Conservation (phyloP, 1,140 invertebrate species). For the Macrobrachium nipponense region DNA sequence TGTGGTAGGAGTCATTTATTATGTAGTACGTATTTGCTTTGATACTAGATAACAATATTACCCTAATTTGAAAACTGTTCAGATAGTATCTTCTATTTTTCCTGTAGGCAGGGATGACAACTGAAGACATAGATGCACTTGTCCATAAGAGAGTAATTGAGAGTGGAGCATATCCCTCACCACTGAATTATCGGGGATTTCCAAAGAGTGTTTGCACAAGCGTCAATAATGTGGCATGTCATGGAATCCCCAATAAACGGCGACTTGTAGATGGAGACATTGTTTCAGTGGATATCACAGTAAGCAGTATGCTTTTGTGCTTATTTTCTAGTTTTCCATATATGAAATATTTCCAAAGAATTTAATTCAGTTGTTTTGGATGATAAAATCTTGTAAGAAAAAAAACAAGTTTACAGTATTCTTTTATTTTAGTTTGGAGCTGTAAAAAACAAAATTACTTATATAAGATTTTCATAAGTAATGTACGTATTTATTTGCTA, state of each 20-base stretch:
- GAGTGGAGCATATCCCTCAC: constrained; percentile 88
- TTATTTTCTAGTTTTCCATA: background rate
- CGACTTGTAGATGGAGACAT: constrained; percentile 87
- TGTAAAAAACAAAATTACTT: too few species aligned
- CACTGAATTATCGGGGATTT: constrained; percentile 86
- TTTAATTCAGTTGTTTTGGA: background rate
- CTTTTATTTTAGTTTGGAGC: too few species aligned
- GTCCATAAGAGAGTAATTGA: constrained; percentile 79
- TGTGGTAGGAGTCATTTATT: too few species aligned
- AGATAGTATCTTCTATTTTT: constrained; percentile 15
- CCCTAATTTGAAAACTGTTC: constrained; percentile 1
- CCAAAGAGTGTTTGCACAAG: constrained; percentile 96
- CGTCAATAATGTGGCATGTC: constrained; percentile 93
- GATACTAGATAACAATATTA: constrained; percentile 3
- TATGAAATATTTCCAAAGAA: background rate
- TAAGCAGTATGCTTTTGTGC: constrained; percentile 71
- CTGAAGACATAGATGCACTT: constrained; percentile 85
- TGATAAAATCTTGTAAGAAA: too few species aligned
- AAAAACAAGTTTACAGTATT: too few species aligned
- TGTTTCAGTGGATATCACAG: constrained; percentile 91
- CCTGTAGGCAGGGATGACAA: constrained; percentile 84
- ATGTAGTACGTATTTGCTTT: background rate
- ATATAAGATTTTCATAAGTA: too few species aligned
- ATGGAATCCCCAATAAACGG: constrained; percentile 92
- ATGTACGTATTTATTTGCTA: too few species aligned